Base-by-base conservation (phyloP, 2,113 vertebrate species). In the Bagarius yarrelli region DNA sequence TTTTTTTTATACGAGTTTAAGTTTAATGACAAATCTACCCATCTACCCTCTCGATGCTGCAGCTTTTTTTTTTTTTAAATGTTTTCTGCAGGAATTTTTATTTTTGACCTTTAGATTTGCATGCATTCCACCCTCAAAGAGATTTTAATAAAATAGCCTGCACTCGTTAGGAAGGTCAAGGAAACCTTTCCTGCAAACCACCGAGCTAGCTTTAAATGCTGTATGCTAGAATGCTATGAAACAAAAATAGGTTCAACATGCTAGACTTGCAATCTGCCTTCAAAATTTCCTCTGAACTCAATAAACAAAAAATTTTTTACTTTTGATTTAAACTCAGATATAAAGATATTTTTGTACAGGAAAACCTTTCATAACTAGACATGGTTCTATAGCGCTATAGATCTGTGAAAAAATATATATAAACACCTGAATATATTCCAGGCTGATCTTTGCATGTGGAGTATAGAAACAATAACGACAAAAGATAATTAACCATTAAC, bases 161-260 rank as follows among this genome's bases (percentile, higher is more conserved):
- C 23, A 40, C 64, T 80, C 55, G 71, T 60, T 59, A 32, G 15
- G 11, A 27, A 40, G 66, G 78, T 80, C 78, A 52, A 80, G 66
- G 67, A 80, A 55, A 71, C 47, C 47, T 80, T 80, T 8, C 15
- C 23, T 50, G n/a, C 5, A 36, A 25, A 47, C 78, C 66, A 52
- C 36, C 64, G 5, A 80, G 40, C 66, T 60, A 40, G 25, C 34
- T 32, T 36, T 44, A 52, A 27, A 52, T 78, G 59, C 30, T 78
- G 34, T 66, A 66, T 55, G 15, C 76, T 15, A 14, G 61, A 18
- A 27, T 79, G 53, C 53, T 25, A 5, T 19, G 53, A 40, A 36
- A 71, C 77, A 70, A 79, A 44, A 61, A n/a, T n/a, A 52, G 47
- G 63, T 47, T 16, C 52, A 4, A 70, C 30, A 72, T 8, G 47